Percentiles rank a stretch among this genome's conserved stretches.
Evolutionary conservation across 1,140 invertebrate genomes (phyloP).

Genomic region (Fopius arisanus): DNA sequence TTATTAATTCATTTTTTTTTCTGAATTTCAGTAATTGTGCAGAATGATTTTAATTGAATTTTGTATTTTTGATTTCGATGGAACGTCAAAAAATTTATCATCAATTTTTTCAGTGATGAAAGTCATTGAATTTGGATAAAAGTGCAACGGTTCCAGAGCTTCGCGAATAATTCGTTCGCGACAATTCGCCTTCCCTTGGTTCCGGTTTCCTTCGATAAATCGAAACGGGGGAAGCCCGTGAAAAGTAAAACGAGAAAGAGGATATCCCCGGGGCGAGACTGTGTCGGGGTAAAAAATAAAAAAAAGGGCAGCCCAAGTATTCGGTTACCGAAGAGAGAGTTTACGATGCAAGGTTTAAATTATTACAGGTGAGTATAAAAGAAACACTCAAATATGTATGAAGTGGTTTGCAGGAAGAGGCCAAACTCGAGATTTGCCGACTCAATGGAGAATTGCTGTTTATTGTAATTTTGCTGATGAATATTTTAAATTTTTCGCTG

Average conservation of each 20-base stretch:
- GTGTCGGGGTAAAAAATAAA: conserved; percentile 14
- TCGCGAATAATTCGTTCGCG: conserved; percentile 8
- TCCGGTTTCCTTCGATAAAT: conserved; percentile 61
- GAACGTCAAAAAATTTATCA: background rate
- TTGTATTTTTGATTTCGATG: background rate
- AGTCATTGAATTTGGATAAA: background rate
- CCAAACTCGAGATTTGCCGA: background rate
- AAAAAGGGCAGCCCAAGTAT: conserved; percentile 25
- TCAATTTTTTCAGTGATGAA: background rate
- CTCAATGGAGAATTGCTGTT: background rate
- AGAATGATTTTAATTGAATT: no score
- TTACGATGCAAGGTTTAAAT: conserved; percentile 18
- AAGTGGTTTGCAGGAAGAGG: background rate
- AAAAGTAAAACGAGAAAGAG: conserved; percentile 54
- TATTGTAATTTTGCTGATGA: background rate
- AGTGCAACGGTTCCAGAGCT: conserved; percentile 2
- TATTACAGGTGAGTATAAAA: conserved; percentile 22
- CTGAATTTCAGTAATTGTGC: no score
- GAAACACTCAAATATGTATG: conserved; percentile 13
- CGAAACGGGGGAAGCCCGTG: conserved; percentile 58
- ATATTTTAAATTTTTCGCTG: no score
- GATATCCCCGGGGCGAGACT: conserved; percentile 40
- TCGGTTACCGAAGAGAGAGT: conserved; percentile 26
- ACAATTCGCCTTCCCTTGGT: conserved; percentile 34
- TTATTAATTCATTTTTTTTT: no score